Percentiles rank a stretch among this genome's conserved stretches.
phyloP scores from a whole-genome alignment of 92 coral and sea anemone genomes.

The Hydrozoanthus gracilis region DNA sequence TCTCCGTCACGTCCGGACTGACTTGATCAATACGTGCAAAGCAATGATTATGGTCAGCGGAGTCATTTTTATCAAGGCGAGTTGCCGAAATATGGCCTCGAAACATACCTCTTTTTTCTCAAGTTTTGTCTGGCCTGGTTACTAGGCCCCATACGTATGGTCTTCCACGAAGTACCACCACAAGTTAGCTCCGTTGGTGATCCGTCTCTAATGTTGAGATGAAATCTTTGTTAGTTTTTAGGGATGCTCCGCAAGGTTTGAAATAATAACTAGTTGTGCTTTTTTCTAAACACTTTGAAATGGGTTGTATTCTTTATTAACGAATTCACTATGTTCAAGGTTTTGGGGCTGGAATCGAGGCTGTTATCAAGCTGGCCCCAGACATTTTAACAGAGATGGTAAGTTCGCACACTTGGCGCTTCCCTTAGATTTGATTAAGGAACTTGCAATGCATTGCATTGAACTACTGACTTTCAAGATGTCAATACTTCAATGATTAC shows the following conservation, averaged over 20 bases:
- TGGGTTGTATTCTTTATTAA: not conserved
- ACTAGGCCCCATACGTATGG: not conserved
- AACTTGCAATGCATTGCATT: too few relatives aligned
- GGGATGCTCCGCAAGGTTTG: slow-evolving; percentile 12
- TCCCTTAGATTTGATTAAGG: too few relatives aligned
- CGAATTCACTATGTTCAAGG: not conserved
- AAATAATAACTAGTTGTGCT: not conserved
- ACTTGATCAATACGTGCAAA: too few relatives aligned
- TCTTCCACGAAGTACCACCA: not conserved
- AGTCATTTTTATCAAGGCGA: too few relatives aligned
- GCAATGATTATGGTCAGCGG: too few relatives aligned
- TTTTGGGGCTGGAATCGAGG: not conserved
- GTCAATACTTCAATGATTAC: too few relatives aligned
- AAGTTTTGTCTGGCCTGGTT: too few relatives aligned
- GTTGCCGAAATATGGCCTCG: too few relatives aligned
- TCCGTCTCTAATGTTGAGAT: not conserved
- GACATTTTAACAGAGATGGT: not conserved
- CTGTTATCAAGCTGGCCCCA: not conserved
- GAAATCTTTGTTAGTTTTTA: not conserved
- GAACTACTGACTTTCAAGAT: too few relatives aligned
- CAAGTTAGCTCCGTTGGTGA: not conserved
- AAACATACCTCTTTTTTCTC: too few relatives aligned
- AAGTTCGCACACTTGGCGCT: not conserved
- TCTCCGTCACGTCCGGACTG: too few relatives aligned
- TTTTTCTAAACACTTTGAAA: not conserved